Evolutionary conservation across 1,140 invertebrate genomes (phyloP).

Genomic region (Drosophila tropicalis): DNA sequence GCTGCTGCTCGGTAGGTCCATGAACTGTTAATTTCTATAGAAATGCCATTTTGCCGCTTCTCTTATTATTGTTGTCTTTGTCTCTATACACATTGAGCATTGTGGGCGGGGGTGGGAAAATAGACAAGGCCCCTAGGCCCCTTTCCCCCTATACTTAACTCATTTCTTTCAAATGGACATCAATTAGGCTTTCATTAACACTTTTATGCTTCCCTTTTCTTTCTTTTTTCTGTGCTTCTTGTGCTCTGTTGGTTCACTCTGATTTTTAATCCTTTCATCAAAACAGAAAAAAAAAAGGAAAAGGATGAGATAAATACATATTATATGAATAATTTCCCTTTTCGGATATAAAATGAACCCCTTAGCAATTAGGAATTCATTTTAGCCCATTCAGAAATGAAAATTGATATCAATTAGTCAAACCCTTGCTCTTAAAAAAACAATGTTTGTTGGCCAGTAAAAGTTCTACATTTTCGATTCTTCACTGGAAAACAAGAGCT

Average conservation of each 20-base stretch:
- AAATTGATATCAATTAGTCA: not conserved
- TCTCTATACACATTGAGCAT: slow-evolving; percentile 24
- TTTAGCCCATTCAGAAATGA: not conserved
- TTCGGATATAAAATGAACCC: not conserved
- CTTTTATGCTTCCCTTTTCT: not conserved
- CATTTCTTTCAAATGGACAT: not conserved
- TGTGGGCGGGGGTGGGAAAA: slow-evolving; percentile 8
- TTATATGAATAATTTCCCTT: not conserved
- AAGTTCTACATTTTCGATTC: too few relatives aligned
- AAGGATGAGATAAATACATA: not conserved
- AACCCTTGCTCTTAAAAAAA: too few relatives aligned
- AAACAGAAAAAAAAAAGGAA: not conserved
- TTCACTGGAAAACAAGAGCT: too few relatives aligned
- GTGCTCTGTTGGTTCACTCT: not conserved
- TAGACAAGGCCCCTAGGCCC: not conserved
- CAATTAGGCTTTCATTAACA: slow-evolving; percentile 5
- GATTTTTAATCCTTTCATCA: slow-evolving; percentile 13
- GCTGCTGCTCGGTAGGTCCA: slow-evolving; percentile 44
- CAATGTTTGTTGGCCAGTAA: too few relatives aligned
- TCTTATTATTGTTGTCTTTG: slow-evolving; percentile 24
- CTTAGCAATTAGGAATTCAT: not conserved
- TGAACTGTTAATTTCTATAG: slow-evolving; percentile 71
- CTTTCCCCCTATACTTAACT: not conserved
- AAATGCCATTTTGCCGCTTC: slow-evolving; percentile 46
- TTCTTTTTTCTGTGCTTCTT: not conserved